Conservation (phyloP, 37 sponge, comb jelly and placozoan species). For the Aplysina aerophoba region DNA sequence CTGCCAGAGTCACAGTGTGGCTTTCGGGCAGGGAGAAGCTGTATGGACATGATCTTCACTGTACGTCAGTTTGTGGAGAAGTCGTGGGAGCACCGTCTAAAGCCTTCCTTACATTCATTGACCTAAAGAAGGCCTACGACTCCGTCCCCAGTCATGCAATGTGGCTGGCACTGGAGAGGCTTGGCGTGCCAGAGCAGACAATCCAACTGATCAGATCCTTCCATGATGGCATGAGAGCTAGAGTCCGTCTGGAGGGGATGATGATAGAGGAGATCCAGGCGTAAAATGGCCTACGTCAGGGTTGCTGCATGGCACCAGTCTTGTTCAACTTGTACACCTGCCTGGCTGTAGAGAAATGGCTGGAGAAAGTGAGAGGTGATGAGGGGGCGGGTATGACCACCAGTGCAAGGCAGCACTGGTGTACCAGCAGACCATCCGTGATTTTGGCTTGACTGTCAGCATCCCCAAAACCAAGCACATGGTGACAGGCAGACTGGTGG, state of each 20-base stretch:
- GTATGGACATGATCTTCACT: conserved; percentile 12
- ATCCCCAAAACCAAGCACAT: conserved; percentile 32
- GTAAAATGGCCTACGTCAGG: conserved; percentile 19
- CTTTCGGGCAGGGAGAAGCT: neutral
- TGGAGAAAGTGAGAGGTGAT: neutral
- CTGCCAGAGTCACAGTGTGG: conserved; percentile 38
- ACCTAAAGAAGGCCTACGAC: conserved; percentile 29
- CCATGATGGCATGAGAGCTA: conserved; percentile 24
- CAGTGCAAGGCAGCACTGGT: neutral
- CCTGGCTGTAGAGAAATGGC: conserved; percentile 23
- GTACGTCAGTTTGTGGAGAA: too few relatives aligned
- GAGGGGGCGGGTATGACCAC: conserved; percentile 10
- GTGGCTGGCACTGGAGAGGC: conserved; percentile 28
- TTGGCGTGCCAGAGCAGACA: conserved; percentile 24
- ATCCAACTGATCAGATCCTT: conserved; percentile 28
- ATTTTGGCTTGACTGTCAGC: conserved; percentile 36
- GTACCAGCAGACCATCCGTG: conserved; percentile 6
- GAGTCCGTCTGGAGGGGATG: conserved; percentile 4
- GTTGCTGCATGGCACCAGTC: conserved; percentile 22
- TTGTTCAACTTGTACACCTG: conserved; percentile 11
- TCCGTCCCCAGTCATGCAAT: conserved; percentile 31
- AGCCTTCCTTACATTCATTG: conserved; percentile 11
- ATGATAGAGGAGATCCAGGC: conserved; percentile 3
- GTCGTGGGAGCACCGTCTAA: conserved; percentile 19
- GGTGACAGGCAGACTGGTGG: conserved; percentile 34